Evolutionary conservation across 2,113 vertebrate genomes (phyloP), one percentile per base, ranked within the genome.

Genomic region (Rhodinocichla rosea): DNA sequence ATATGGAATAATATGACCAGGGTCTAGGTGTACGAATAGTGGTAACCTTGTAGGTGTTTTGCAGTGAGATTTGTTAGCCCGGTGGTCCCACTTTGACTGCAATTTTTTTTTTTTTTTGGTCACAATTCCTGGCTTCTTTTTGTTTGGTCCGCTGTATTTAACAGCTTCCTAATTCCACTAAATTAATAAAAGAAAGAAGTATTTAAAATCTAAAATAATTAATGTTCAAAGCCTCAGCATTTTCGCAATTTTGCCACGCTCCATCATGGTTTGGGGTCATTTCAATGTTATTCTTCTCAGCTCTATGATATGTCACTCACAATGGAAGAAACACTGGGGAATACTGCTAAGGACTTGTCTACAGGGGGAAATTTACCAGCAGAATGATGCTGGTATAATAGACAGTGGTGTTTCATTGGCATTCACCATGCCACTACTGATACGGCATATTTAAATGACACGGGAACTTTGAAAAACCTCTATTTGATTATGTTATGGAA

Each of bases 101-200:
- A 95, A 89, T 65, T 53, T 91, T 92, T 95, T 92, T 79, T 92
- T 33, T 75, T 96, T 91, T 80, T 93, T 33, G 55, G 23, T 1
- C n/a, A 92, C 87, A 89, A 55, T 73, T 85, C 88, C 81, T 93
- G 93, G 63, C 79, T 96, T 89, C 71, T 90, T 94, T 94, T 95
- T 96, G 93, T 97, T 96, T 94, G 92, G 91, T 95, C 68, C 91
- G 85, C 83, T 95, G 49, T 96, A 77, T 73, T 97, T 88, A 87
- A 96, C 45, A 87, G 30, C 71, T 80, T 71, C 45, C 28, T 92
- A 96, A 97, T 94, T 96, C 93, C 44, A 11, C 63, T 52, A 96
- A 91, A 59, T 96, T 94, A 96, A 88, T 88, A 90, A 71, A 69
- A 95, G 90, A 93, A 86, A 90, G 82, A 65, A 87, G 65, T 76